Conservation (phyloP, 2,888 invertebrate species). For the Sarcophaga carnaria region DNA sequence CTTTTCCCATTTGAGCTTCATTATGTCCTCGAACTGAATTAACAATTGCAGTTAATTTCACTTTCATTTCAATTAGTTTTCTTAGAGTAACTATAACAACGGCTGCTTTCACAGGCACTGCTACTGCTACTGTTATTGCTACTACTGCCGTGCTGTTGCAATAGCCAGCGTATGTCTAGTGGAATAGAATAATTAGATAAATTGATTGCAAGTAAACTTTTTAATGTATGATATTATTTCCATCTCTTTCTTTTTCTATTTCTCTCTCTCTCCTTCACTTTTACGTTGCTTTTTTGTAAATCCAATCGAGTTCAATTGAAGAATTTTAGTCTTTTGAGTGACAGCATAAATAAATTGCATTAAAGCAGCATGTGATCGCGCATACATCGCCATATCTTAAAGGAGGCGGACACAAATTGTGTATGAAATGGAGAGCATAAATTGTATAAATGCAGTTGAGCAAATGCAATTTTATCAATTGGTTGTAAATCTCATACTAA, state of each 20-base stretch:
- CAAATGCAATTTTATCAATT: too few relatives aligned
- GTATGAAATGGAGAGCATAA: too few relatives aligned
- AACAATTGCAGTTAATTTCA: constrained; percentile 60
- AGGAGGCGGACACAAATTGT: too few relatives aligned
- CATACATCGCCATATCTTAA: background rate
- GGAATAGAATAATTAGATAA: constrained; percentile 59
- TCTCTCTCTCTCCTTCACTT: background rate
- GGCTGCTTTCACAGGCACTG: background rate
- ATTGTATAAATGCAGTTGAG: too few relatives aligned
- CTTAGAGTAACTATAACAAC: background rate
- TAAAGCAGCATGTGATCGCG: constrained; percentile 17
- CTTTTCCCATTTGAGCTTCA: background rate
- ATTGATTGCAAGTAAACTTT: constrained; percentile 57
- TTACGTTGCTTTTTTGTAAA: background rate
- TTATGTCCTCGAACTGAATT: constrained; percentile 41
- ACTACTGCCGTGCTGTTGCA: background rate
- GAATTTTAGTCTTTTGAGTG: constrained; percentile 15
- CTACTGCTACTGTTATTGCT: background rate
- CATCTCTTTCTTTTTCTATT: background rate
- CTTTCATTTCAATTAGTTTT: constrained; percentile 43
- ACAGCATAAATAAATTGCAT: constrained; percentile 51
- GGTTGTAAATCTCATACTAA: too few relatives aligned
- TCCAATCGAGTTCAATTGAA: constrained; percentile 37
- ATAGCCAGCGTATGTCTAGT: constrained; percentile 15
- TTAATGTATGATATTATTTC: constrained; percentile 48